Conservation (phyloP, 2,888 invertebrate genomes). For the Drosophila fulvimacula region DNA sequence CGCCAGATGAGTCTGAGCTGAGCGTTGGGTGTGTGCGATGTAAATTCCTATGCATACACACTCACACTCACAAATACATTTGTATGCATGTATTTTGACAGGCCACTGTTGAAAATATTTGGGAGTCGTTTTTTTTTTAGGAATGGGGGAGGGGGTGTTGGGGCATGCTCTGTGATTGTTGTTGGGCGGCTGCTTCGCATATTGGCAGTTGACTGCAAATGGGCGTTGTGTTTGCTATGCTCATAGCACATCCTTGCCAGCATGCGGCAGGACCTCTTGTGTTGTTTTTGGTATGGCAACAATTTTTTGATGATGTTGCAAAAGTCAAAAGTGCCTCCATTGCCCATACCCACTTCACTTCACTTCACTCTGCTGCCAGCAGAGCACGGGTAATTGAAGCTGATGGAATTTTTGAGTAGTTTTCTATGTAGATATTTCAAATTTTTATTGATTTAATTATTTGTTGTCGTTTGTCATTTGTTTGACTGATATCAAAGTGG, state of each 20-base stretch:
- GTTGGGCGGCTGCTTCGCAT: constrained; percentile 66
- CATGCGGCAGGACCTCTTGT: constrained; percentile 51
- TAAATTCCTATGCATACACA: constrained; percentile 68
- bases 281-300: constrained; percentile 59
- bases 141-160: constrained; percentile 18
- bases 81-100: constrained; percentile 50
- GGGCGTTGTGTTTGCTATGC: constrained; percentile 74
- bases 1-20: constrained; percentile 64
- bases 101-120: constrained; percentile 61
- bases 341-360: neutral
- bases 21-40: constrained; percentile 38
- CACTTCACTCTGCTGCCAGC: constrained; percentile 6
- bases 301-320: constrained; percentile 78
- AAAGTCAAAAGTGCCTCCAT: constrained; percentile 51
- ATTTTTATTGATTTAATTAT: constrained; percentile 79
- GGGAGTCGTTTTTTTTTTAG: constrained; percentile 31
- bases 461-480: constrained; percentile 44
- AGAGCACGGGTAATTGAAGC: constrained; percentile 67
- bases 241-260: constrained; percentile 47
- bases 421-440: constrained; percentile 67
- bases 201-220: constrained; percentile 79
- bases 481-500: constrained; percentile 39
- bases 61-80: constrained; percentile 26
- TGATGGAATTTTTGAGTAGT: constrained; percentile 74
- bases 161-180: constrained; percentile 51